phyloP scores from a whole-genome alignment of 2,888 invertebrate genomes.

The Theretra japonica region DNA sequence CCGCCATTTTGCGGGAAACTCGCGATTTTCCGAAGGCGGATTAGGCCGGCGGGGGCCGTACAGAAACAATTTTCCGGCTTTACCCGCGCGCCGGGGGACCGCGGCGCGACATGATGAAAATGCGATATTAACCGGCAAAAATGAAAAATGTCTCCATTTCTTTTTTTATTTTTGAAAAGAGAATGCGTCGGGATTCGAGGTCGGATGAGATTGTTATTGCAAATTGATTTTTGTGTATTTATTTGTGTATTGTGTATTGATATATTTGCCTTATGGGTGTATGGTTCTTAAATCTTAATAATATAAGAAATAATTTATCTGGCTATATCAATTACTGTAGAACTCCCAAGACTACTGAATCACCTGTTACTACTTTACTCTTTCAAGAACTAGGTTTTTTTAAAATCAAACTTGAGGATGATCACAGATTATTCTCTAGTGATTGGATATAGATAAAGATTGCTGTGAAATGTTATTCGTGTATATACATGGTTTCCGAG shows the following conservation, averaged over 20 bases:
- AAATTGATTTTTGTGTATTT: constrained; percentile 9
- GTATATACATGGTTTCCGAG: neutral
- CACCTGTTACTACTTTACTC: too few species aligned
- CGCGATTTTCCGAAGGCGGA: constrained; percentile 45
- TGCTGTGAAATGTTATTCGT: neutral
- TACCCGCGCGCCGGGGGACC: constrained; percentile 64
- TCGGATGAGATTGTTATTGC: neutral
- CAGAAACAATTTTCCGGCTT: constrained; percentile 82
- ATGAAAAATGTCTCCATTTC: constrained; percentile 27
- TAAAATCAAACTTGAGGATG: too few species aligned
- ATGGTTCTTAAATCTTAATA: neutral
- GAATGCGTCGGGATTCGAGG: constrained; percentile 5
- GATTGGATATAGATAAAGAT: too few species aligned
- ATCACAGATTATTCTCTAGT: too few species aligned
- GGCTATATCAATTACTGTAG: too few species aligned
- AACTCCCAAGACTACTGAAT: too few species aligned
- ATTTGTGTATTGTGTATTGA: neutral
- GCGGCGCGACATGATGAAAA: constrained; percentile 75
- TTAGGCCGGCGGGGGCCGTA: constrained; percentile 80
- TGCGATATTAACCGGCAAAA: constrained; percentile 57
- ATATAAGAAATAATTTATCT: neutral
- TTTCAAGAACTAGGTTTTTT: too few species aligned
- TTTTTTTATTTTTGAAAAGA: constrained; percentile 32
- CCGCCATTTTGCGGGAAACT: constrained; percentile 25
- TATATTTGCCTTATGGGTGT: neutral